These are phyloP conservation scores for Amblyraja radiata DNA, from an alignment of 2,797 vertebrate species.

Conservation along the genomic window DNA sequence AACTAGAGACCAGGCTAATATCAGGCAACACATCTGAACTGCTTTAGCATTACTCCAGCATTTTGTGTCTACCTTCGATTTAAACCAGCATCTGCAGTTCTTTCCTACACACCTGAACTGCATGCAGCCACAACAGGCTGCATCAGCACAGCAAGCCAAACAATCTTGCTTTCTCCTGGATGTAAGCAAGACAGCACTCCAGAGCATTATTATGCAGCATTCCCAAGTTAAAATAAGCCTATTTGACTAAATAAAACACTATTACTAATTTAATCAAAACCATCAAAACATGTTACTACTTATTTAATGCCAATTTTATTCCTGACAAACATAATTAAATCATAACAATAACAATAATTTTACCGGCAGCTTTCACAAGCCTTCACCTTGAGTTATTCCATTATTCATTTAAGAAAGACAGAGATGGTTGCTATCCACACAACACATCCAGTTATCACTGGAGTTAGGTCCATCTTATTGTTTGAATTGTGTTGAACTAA, in stretches of 20 bases:
- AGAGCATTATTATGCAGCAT: background rate
- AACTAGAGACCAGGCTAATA: background rate
- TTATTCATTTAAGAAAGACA: background rate
- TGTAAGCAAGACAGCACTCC: background rate
- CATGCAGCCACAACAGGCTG: no score
- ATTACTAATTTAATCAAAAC: background rate
- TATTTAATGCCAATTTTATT: background rate
- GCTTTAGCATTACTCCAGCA: no score
- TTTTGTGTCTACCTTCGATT: no score
- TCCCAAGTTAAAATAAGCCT: background rate
- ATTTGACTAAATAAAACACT: no score
- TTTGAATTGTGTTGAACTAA: background rate
- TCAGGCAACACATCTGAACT: background rate
- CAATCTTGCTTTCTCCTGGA: background rate
- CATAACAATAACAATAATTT: no score
- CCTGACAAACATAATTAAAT: background rate
- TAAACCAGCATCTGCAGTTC: no score
- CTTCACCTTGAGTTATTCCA: background rate
- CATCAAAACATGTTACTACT: background rate
- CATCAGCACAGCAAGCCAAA: background rate
- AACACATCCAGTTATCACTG: background rate
- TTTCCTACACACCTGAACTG: no score
- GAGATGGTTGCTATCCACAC: background rate
- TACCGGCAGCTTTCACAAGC: background rate
- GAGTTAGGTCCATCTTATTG: background rate